phyloP scores from a whole-genome alignment of 2,888 invertebrate genomes.

The Sinelater perroti region DNA sequence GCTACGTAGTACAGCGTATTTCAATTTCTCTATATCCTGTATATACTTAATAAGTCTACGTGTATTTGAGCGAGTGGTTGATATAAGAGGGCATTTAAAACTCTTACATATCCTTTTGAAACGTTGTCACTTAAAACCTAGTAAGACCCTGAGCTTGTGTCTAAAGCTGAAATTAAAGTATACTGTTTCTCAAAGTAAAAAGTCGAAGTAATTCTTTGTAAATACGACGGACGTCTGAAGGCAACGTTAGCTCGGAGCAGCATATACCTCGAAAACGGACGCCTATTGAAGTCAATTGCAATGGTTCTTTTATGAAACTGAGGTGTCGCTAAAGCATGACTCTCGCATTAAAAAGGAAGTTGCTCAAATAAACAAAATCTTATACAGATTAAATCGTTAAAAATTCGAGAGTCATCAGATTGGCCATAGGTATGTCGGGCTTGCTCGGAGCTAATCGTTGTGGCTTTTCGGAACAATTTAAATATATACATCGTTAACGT shows the following conservation, averaged over 20 bases:
- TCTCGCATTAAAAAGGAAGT: slow-evolving; percentile 50
- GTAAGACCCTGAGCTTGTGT: slow-evolving; percentile 28
- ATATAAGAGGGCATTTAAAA: slow-evolving; percentile 45
- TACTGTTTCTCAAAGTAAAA: slow-evolving; percentile 14
- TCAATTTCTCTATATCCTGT: slow-evolving; percentile 51
- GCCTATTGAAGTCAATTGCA: neutral
- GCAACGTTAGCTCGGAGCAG: slow-evolving; percentile 8
- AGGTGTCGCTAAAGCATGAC: slow-evolving; percentile 10
- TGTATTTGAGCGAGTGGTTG: slow-evolving; percentile 47
- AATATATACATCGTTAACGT: slow-evolving; percentile 44
- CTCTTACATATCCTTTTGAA: slow-evolving; percentile 50
- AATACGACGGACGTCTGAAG: slow-evolving; percentile 6
- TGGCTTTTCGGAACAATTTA: slow-evolving; percentile 13
- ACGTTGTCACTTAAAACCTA: slow-evolving; percentile 32
- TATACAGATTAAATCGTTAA: slow-evolving; percentile 28
- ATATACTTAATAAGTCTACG: slow-evolving; percentile 47
- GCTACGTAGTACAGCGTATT: slow-evolving; percentile 49
- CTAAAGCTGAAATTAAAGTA: slow-evolving; percentile 24
- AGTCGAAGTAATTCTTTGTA: slow-evolving; percentile 16
- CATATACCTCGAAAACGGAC: slow-evolving; percentile 7
- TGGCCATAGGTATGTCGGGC: slow-evolving; percentile 6
- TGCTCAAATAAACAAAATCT: slow-evolving; percentile 51
- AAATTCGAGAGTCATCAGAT: slow-evolving; percentile 29
- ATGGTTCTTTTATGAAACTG: slow-evolving; percentile 5
- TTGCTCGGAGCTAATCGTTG: slow-evolving; percentile 12